phyloP scores from a whole-genome alignment of 2,888 invertebrate species.

The Luperina testacea region DNA sequence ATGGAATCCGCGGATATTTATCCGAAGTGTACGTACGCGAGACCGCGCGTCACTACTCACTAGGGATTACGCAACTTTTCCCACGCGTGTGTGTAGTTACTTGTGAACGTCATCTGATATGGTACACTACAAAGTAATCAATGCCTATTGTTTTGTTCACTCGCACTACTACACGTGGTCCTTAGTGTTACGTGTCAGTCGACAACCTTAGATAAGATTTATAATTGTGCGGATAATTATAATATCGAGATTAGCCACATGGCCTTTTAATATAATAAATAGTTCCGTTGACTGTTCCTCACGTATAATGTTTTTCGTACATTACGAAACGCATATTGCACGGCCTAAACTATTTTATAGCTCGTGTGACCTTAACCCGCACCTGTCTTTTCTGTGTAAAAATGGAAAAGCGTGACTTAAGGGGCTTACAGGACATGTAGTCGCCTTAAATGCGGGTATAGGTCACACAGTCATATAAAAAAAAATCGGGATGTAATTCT shows the following conservation, averaged over 20 bases:
- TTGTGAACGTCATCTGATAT: conserved; percentile 53
- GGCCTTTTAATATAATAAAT: not conserved
- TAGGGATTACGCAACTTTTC: conserved; percentile 46
- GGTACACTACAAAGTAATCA: conserved; percentile 50
- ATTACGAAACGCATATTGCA: not conserved
- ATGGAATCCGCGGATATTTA: conserved; percentile 30
- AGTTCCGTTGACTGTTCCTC: not conserved
- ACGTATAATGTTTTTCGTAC: not conserved
- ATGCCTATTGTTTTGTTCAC: conserved; percentile 36
- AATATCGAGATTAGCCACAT: conserved; percentile 2
- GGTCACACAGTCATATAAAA: too few relatives aligned
- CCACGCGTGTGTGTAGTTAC: conserved; percentile 40
- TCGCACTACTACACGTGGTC: conserved; percentile 42
- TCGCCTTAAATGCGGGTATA: too few relatives aligned
- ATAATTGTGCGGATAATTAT: conserved; percentile 7
- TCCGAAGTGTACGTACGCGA: conserved; percentile 1
- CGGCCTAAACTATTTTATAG: too few relatives aligned
- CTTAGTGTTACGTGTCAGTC: conserved; percentile 34
- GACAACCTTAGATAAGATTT: conserved; percentile 26
- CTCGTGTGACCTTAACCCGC: too few relatives aligned
- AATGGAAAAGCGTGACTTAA: too few relatives aligned
- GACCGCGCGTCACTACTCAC: conserved; percentile 45
- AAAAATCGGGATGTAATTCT: not conserved
- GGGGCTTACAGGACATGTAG: too few relatives aligned
- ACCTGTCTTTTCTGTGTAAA: too few relatives aligned